Percentiles rank a stretch among this genome's conserved stretches.
Evolutionary conservation across 1,140 invertebrate species (phyloP).

Genomic region (Nasonia longicornis): DNA sequence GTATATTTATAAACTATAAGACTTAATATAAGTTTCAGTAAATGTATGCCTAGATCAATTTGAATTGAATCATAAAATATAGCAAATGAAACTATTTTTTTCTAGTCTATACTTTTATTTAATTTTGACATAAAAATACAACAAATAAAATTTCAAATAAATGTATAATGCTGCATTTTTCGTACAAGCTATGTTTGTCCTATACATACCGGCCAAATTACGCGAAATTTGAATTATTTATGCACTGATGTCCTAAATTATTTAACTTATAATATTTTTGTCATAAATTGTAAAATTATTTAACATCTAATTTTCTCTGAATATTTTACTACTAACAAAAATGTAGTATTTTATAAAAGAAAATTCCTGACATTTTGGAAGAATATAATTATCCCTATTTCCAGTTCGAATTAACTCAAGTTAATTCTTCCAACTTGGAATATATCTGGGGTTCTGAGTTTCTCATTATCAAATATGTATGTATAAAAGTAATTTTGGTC

Average conservation of each 20-base stretch:
- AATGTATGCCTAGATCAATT: neutral
- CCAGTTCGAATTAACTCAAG: constrained; percentile 66
- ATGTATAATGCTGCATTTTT: constrained; percentile 26
- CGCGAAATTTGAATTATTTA: constrained; percentile 8
- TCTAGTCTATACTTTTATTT: constrained; percentile 56
- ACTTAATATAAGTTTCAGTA: constrained; percentile 30
- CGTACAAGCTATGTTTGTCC: constrained; percentile 7
- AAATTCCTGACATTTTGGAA: constrained; percentile 51
- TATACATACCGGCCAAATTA: constrained; percentile 13
- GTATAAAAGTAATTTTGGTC: constrained; percentile 47
- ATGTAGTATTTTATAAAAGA: constrained; percentile 49
- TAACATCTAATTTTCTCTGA: constrained; percentile 54
- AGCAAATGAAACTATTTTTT: constrained; percentile 47
- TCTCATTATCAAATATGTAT: constrained; percentile 16
- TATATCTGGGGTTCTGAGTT: constrained; percentile 51
- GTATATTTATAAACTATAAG: constrained; percentile 12
- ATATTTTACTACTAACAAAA: constrained; percentile 4
- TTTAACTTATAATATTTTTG: constrained; percentile 26
- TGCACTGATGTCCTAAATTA: neutral
- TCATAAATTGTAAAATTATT: constrained; percentile 41
- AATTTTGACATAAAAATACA: constrained; percentile 47
- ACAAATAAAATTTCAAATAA: constrained; percentile 9
- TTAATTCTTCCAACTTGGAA: constrained; percentile 64
- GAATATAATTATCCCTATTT: constrained; percentile 50
- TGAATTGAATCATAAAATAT: constrained; percentile 11